Conservation (phyloP, 2,113 vertebrate genomes). For the Pituophis catenifer region DNA sequence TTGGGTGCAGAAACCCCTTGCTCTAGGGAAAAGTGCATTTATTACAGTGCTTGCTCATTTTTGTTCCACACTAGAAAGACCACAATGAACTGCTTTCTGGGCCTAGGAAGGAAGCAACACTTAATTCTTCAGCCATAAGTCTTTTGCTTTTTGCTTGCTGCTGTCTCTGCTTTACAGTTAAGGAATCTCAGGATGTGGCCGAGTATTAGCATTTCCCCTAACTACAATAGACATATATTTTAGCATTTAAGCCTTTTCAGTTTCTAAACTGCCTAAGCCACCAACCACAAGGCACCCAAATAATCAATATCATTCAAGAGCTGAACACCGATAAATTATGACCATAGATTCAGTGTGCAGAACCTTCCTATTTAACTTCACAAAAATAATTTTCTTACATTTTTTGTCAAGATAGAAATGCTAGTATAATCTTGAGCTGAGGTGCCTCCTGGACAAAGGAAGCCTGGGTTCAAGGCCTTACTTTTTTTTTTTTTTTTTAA, state of each 20-base stretch:
- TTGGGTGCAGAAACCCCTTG: neutral
- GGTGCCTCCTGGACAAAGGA: neutral
- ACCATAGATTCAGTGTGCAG: neutral
- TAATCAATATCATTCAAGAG: neutral
- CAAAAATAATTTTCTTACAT: neutral
- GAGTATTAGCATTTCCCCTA: neutral
- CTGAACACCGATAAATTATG: neutral
- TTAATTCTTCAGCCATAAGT: neutral
- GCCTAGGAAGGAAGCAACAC: neutral
- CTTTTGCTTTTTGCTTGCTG: neutral
- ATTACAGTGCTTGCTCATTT: neutral
- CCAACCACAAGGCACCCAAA: neutral
- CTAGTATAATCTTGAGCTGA: neutral
- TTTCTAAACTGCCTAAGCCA: neutral
- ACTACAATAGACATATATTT: neutral
- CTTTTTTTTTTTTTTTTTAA: too few relatives aligned
- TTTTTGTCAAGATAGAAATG: neutral
- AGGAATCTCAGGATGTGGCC: neutral
- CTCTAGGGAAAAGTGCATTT: neutral
- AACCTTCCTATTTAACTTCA: neutral
- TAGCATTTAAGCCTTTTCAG: neutral
- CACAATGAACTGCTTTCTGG: neutral
- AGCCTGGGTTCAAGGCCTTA: neutral
- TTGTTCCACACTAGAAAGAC: neutral
- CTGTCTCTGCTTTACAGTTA: neutral